Evolutionary conservation across 1,140 invertebrate genomes (phyloP), one percentile per base, ranked within the genome.

Genomic region (Idris sp.): DNA sequence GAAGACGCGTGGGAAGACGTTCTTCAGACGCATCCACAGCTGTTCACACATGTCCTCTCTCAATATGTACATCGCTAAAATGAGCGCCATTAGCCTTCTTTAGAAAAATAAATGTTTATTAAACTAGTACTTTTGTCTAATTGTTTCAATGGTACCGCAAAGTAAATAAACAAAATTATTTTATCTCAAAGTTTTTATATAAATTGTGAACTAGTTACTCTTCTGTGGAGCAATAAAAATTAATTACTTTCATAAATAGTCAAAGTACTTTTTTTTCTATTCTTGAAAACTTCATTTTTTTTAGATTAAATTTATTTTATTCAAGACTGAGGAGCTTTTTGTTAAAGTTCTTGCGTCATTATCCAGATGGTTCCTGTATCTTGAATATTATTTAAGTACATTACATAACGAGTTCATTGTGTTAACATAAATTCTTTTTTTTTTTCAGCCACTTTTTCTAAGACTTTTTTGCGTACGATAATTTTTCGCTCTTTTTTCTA

Each of bases 1-100:
- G 58, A 77, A 79, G 65, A 79, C 74, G 77, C 77, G 77, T 79
- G 77, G 77, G 77, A 79, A 79, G 77, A 67, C 69, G 77, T 67
- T 77, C 65, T 77, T 54, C 36, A 41, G 69, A 61, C 56, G 19
- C 41, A 73, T 77, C 61, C 62, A 51, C 77, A 79, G 77, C 77
- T 79, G 77, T 77, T 79, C 77, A 77, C 77, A 79, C 74, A 76
- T 79, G 77, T 79, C 74, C 58, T 73, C 54, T 69, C 41, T 58
- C 43, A 33, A 30, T 61, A 44, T 56, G 58, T 49, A 51, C 38
- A 53, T 40, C 38, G 54, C 53, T 65, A 40, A 65, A 65, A 69
- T 48, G 62, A 43, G 13, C 31, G 40, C 22, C 64, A 53, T 65
- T 26, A 41, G 28, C 31, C 33, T 71, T 65, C 41, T 10, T 13